Base-by-base conservation (phyloP, 2,113 vertebrate genomes). In the Paraplagusia blochii region DNA sequence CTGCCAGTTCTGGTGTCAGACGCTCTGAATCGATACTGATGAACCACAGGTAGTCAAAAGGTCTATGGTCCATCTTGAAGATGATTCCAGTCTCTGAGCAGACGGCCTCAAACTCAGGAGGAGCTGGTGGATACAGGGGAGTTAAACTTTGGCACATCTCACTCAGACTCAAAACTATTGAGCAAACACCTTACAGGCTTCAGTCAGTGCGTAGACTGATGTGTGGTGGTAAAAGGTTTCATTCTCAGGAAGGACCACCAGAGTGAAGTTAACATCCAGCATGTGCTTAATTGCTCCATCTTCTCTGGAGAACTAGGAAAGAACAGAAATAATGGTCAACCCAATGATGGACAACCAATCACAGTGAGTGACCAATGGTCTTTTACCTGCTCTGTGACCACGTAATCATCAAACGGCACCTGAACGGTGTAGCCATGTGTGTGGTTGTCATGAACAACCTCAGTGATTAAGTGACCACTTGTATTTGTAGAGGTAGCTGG, bases 1-100 rank as follows among this genome's bases (percentile, higher is more conserved):
- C 36, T 2, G 77, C 88, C 73, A 90, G 71, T 44, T 81, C 71
- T 9, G 71, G 11, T 0, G 86, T 88, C n/a, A 90, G 72, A 2
- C 4, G 48, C 0, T 82, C 58, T 0, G 15, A 50, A 1, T 74
- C 81, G 0, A 90, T 47, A 1, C 11, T 8, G 8, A 84, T 7
- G 10, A 66, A 43, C 88, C 86, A 89, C 72, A 84, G n/a, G 53
- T 61, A 71, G 44, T 75, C 62, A 9, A 47, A 81, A 5, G 76
- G 68, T 10, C 48, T 46, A 12, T 66, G 61, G 22, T 77, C 34
- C 17, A 65, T 54, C n/a, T 11, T 74, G 63, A 89, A 89, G 55
- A 14, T n/a, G 38, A 90, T 80, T 48, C 85, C 80, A 1, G 69
- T 62, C 12, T 81, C 65, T 0, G 44, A 65, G 44, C 89, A 90